These are phyloP conservation scores for Mimumesa dahlbomi DNA, from an alignment of 2,888 invertebrate species.

Conservation along the genomic window DNA sequence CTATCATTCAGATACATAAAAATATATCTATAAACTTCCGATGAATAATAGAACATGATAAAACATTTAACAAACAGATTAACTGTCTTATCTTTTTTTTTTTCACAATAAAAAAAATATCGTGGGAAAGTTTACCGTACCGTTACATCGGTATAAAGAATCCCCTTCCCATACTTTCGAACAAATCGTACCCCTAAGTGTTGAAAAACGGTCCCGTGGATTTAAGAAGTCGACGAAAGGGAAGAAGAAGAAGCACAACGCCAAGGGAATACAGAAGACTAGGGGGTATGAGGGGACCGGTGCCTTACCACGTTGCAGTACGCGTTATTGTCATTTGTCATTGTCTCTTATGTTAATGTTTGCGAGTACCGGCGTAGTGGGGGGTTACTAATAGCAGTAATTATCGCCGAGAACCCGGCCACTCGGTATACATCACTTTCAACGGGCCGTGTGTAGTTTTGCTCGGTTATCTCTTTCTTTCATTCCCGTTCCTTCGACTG, in stretches of 20 bases:
- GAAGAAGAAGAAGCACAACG: conserved; percentile 35
- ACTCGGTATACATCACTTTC: conserved; percentile 70
- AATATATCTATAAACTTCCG: too few relatives aligned
- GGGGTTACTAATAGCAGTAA: conserved; percentile 68
- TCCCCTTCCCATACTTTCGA: neutral
- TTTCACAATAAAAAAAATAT: too few relatives aligned
- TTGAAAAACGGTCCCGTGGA: conserved; percentile 9
- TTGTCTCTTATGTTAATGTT: conserved; percentile 70
- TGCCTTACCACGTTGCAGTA: conserved; percentile 56
- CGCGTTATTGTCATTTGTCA: conserved; percentile 68
- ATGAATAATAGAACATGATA: too few relatives aligned
- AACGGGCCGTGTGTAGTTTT: conserved; percentile 52
- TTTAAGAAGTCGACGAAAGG: conserved; percentile 41
- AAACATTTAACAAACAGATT: too few relatives aligned
- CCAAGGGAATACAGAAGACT: neutral
- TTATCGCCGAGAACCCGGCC: conserved; percentile 63
- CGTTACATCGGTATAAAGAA: too few relatives aligned
- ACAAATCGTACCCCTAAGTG: conserved; percentile 26
- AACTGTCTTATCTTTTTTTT: too few relatives aligned
- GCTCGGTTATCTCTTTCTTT: conserved; percentile 16
- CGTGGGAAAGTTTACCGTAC: too few relatives aligned
- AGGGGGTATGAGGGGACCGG: conserved; percentile 28
- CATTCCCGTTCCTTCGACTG: neutral
- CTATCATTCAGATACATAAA: too few relatives aligned
- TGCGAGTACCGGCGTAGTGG: conserved; percentile 50